These are phyloP conservation scores for Drosophila neocordata DNA, from an alignment of 1,140 invertebrate genomes.

Conservation along the genomic window DNA sequence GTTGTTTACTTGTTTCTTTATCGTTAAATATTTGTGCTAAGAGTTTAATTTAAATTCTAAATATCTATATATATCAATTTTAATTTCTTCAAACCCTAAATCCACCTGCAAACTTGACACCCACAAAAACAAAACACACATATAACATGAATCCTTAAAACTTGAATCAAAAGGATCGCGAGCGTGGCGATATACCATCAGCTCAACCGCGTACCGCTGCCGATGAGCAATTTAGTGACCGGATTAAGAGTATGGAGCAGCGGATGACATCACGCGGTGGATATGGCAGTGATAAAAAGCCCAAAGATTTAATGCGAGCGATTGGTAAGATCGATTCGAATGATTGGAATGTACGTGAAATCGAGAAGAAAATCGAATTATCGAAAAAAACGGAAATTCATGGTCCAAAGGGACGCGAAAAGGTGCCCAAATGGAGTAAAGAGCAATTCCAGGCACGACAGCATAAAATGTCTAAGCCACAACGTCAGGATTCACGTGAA, in stretches of 20 bases:
- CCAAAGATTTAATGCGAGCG: slow-evolving; percentile 92
- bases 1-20: slow-evolving; percentile 16
- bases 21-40: slow-evolving; percentile 9
- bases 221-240: slow-evolving; percentile 89
- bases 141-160: not conserved
- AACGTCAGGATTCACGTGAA: slow-evolving; percentile 85
- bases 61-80: slow-evolving; percentile 55
- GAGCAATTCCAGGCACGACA: slow-evolving; percentile 93
- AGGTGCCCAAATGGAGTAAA: slow-evolving; percentile 95
- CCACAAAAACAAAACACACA: slow-evolving; percentile 27
- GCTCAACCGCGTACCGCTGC: slow-evolving; percentile 84
- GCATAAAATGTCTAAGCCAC: slow-evolving; percentile 88
- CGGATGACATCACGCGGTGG: slow-evolving; percentile 84
- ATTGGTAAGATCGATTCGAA: slow-evolving; percentile 95
- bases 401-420: slow-evolving; percentile 87
- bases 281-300: slow-evolving; percentile 88
- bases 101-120: slow-evolving; percentile 30
- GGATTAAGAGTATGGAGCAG: slow-evolving; percentile 88
- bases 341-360: slow-evolving; percentile 96
- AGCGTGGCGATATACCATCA: slow-evolving; percentile 85
- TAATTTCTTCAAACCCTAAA: slow-evolving; percentile 59
- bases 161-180: slow-evolving; percentile 85
- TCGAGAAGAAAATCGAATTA: slow-evolving; percentile 95
- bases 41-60: slow-evolving; percentile 2
- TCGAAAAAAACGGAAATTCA: slow-evolving; percentile 87